A percentile compares a stretch with the other conserved stretches of the same genome.
Conservation (phyloP, 2,113 vertebrate species). For the Tympanuchus pallidicinctus region DNA sequence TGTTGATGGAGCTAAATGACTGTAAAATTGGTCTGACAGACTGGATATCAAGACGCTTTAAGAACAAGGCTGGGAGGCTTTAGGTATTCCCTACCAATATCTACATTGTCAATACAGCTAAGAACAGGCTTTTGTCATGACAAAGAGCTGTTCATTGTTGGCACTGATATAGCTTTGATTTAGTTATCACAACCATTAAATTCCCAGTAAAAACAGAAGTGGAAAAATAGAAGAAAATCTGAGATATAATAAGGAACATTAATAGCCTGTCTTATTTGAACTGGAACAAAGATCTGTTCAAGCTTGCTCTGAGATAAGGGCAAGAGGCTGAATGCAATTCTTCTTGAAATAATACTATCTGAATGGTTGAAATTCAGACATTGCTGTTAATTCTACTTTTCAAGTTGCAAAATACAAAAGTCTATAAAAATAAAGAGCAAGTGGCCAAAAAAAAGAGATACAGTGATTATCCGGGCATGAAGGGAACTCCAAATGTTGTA, state of each 20-base stretch:
- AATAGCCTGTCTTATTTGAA: background rate
- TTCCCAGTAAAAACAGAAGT: background rate
- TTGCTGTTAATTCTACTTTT: slow-evolving; percentile 33
- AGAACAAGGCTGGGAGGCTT: background rate
- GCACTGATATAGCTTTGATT: background rate
- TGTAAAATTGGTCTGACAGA: slow-evolving; percentile 3
- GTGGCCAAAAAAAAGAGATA: background rate
- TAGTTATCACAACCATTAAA: background rate
- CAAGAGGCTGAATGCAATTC: background rate
- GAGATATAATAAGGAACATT: background rate
- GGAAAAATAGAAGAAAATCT: background rate
- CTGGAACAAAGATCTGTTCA: background rate
- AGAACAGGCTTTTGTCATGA: background rate
- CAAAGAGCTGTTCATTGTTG: background rate
- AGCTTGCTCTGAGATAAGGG: slow-evolving; percentile 25
- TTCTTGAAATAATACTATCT: background rate
- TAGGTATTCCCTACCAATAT: background rate
- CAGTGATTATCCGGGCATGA: background rate
- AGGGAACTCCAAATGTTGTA: background rate
- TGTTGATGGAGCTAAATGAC: background rate
- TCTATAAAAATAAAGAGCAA: slow-evolving; percentile 18
- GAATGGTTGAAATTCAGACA: background rate
- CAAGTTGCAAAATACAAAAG: background rate
- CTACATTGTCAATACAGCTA: background rate
- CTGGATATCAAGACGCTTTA: background rate